Evolutionary conservation across 2,797 vertebrate genomes (phyloP), one percentile per base, ranked within the genome.

Genomic region (Phoebastria nigripes): DNA sequence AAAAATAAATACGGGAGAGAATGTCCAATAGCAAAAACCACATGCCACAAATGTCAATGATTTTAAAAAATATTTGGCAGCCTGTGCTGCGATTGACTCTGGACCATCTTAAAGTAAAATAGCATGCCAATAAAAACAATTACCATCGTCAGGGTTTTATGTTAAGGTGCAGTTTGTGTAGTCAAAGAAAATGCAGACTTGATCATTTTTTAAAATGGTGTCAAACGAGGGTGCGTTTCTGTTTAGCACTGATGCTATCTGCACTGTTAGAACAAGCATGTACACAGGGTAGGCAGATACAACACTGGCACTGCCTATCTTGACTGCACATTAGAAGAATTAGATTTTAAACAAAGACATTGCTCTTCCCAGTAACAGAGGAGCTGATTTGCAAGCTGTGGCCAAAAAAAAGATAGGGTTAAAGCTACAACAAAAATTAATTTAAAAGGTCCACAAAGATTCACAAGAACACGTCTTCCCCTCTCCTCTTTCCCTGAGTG

Each of bases 401-500:
- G 17, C 11, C 8, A 80, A 52, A 63, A 31, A 31, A 24, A 37
- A 63, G 0, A 11, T 6, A 35, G 6, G 6, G 33, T 46, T 81
- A 88, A 92, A 89, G 7, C 12, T 76, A 22, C 0, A 2, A 54
- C 3, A 62, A 58, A 73, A 78, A 49, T 62, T 26, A 62, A 69
- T 61, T 49, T 61, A 11, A 66, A 77, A 89, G 3, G 13, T 59
- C 28, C 31, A 21, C 20, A 56, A 63, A 74, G 9, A 56, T 31
- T 63, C 0, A 0, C 0, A 2, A 52, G 44, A 62, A 42, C 1
- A 11, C 0, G 0, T 61, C 90, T 87, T 39, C 29, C 15, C 6
- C 12, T 24, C 20, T 80, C 47, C 6, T 49, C 39, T n/a, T 88
- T 51, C 33, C 39, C 37, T 26, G 19, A 84, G 24, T 2, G 10